Conservation (phyloP, 2,888 invertebrate genomes). For the Neoitamus cyanurus region DNA sequence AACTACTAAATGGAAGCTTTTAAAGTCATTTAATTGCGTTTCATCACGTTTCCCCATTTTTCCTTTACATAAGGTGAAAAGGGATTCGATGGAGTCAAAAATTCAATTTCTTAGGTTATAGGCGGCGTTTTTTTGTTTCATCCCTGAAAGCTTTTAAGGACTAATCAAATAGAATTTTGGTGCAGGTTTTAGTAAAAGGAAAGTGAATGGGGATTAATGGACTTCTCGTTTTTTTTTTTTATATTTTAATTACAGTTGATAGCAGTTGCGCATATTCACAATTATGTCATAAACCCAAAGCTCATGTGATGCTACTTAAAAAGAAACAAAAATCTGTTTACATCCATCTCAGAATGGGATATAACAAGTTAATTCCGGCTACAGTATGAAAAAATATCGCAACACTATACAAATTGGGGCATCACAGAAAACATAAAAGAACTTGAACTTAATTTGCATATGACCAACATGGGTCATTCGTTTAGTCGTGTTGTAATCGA, state of each 20-base stretch:
- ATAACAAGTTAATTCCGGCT: neutral
- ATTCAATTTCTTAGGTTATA: neutral
- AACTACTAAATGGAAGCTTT: neutral
- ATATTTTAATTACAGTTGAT: neutral
- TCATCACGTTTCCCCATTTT: neutral
- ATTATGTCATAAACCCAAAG: neutral
- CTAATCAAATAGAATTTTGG: neutral
- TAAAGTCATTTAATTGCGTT: neutral
- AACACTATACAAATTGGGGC: neutral
- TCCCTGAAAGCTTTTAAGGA: neutral
- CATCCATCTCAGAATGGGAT: neutral
- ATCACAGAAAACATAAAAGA: constrained; percentile 1
- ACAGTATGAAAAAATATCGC: neutral
- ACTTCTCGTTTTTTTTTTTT: neutral
- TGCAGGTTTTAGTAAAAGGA: neutral
- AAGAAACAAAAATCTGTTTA: neutral
- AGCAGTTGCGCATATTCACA: neutral
- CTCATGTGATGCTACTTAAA: neutral
- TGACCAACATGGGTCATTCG: neutral
- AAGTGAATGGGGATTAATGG: neutral
- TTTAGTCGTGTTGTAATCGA: neutral
- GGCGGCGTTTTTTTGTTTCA: neutral
- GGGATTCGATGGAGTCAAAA: neutral
- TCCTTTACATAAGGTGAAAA: neutral
- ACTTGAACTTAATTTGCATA: neutral